Evolutionary conservation across 2,888 invertebrate species (phyloP).

Genomic region (Xylota segnis): DNA sequence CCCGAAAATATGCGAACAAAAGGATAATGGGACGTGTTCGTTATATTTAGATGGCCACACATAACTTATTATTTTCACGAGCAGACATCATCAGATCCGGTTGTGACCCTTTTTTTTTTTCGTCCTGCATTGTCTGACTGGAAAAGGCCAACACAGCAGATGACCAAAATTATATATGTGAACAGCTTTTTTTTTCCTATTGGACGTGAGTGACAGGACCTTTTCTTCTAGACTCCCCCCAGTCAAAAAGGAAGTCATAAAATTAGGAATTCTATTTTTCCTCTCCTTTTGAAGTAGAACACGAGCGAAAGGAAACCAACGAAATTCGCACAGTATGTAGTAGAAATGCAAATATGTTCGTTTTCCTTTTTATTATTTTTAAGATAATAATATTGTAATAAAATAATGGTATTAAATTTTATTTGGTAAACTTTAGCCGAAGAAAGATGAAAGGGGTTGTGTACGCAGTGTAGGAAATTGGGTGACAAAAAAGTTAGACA

Average conservation of each 20-base stretch:
- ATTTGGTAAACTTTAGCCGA: conserved; percentile 41
- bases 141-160: conserved; percentile 47
- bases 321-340: conserved; percentile 17
- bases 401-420: conserved; percentile 66
- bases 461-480: conserved; percentile 1
- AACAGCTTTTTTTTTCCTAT: conserved; percentile 28
- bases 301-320: not conserved
- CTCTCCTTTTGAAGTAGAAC: conserved; percentile 25
- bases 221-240: conserved; percentile 35
- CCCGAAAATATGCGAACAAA: conserved; percentile 62
- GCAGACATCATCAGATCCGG: conserved; percentile 58
- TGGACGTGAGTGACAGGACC: conserved; percentile 53
- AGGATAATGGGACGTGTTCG: conserved; percentile 64
- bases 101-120: conserved; percentile 41
- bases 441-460: not conserved
- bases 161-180: conserved; percentile 36
- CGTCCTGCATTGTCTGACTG: conserved; percentile 36
- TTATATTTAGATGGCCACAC: conserved; percentile 57
- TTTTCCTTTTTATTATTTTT: conserved; percentile 33
- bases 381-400: conserved; percentile 54
- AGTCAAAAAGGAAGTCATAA: conserved; percentile 59
- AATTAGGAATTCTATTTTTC: conserved; percentile 60
- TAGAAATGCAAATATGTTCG: conserved; percentile 63
- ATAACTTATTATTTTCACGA: conserved; percentile 65
- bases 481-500: conserved; percentile 35